Evolutionary conservation across 2,113 vertebrate species (phyloP).

Genomic region (Caranx ignobilis): DNA sequence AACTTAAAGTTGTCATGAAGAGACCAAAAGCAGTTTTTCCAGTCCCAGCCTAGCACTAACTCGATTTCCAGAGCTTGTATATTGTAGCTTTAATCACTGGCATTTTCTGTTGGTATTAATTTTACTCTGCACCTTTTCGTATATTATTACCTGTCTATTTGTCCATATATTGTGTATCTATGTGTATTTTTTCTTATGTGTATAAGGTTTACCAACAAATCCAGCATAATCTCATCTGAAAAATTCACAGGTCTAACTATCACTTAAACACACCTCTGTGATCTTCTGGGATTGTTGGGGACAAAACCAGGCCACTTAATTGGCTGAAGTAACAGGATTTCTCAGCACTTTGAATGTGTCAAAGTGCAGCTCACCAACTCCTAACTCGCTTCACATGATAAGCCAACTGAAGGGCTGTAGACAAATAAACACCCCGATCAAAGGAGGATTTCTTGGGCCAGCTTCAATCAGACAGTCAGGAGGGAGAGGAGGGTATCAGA

Average conservation of each 20-base stretch:
- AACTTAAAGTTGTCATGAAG: too few species aligned
- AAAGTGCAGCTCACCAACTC: neutral
- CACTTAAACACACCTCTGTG: neutral
- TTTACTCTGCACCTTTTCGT: neutral
- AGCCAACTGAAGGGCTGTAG: conserved; percentile 22
- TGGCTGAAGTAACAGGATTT: conserved; percentile 8
- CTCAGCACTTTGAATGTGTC: conserved; percentile 5
- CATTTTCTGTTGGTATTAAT: too few species aligned
- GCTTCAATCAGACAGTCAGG: conserved; percentile 8
- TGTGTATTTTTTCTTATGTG: neutral
- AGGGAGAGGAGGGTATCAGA: neutral
- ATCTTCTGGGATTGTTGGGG: neutral
- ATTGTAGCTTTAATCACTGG: too few species aligned
- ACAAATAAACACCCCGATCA: conserved; percentile 48
- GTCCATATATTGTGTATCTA: too few species aligned
- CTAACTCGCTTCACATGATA: neutral
- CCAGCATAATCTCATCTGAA: neutral
- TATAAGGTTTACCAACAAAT: neutral
- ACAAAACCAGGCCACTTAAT: neutral
- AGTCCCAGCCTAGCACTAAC: too few species aligned
- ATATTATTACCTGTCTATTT: neutral
- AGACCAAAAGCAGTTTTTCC: too few species aligned
- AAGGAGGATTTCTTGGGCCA: conserved; percentile 28
- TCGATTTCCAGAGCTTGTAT: too few species aligned
- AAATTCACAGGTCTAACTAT: neutral